These are phyloP conservation scores for Mesorhabditis spiculigera DNA, from an alignment of 2,888 invertebrate species.

Conservation along the genomic window DNA sequence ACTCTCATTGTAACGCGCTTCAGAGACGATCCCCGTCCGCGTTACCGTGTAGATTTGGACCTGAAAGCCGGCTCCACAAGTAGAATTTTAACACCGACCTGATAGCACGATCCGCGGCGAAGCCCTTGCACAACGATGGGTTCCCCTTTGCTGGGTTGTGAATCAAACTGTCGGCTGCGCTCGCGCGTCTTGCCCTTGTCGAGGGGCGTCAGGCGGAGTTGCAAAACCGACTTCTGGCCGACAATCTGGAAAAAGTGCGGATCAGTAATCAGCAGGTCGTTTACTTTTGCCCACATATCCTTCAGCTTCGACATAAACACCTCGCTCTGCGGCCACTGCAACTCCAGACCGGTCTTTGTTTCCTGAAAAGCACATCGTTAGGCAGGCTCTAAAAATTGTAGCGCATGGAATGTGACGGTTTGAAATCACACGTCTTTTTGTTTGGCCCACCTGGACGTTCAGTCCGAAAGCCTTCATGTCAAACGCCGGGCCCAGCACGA, in stretches of 20 bases:
- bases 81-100: constrained; percentile 22
- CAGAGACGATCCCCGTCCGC: constrained; percentile 54
- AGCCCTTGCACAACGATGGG: constrained; percentile 26
- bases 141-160: constrained; percentile 24
- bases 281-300: constrained; percentile 51
- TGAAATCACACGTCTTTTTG: not conserved
- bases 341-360: constrained; percentile 37
- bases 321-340: constrained; percentile 53
- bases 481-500: constrained; percentile 54
- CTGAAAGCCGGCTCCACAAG: constrained; percentile 17
- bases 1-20: constrained; percentile 42
- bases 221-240: constrained; percentile 45
- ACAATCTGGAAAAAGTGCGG: constrained; percentile 26
- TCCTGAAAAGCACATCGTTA: constrained; percentile 30
- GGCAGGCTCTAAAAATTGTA: not conserved
- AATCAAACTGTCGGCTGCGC: constrained; percentile 28
- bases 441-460: constrained; percentile 24
- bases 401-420: not conserved
- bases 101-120: constrained; percentile 51
- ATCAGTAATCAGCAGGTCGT: not conserved
- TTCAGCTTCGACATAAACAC: constrained; percentile 41
- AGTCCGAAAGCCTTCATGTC: constrained; percentile 53
- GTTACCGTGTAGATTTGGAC: constrained; percentile 55
- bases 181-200: constrained; percentile 19
- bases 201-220: constrained; percentile 40